A percentile compares a stretch with the other conserved stretches of the same genome.
Evolutionary conservation across 2,113 vertebrate species (phyloP).

Genomic region (Protobothrops mucrosquamatus): DNA sequence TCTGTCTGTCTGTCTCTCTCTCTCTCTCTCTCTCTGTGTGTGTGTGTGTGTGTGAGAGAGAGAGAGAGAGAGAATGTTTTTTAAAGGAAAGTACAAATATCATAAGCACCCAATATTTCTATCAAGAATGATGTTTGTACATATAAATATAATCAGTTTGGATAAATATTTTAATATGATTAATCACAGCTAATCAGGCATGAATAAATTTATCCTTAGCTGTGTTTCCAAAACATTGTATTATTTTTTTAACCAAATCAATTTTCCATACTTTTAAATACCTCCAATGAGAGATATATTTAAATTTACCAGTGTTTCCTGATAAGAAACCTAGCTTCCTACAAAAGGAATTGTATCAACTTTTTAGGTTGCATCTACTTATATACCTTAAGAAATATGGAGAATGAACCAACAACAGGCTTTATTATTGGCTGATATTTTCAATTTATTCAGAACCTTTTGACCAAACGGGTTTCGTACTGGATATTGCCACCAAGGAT

Average conservation of each 20-base stretch:
- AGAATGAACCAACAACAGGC: not conserved
- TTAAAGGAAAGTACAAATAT: not conserved
- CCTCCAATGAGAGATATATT: not conserved
- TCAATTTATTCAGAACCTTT: not conserved
- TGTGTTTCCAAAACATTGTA: not conserved
- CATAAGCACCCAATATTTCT: not conserved
- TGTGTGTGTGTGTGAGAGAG: not conserved
- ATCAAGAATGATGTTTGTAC: not conserved
- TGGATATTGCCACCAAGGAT: not conserved
- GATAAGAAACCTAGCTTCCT: not conserved
- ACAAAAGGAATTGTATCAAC: not conserved
- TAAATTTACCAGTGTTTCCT: not conserved
- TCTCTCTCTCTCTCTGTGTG: not conserved
- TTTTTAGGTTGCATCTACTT: not conserved
- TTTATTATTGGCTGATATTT: not conserved
- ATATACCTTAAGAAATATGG: not conserved
- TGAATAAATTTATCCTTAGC: not conserved
- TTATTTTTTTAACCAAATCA: not conserved
- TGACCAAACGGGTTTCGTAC: not conserved
- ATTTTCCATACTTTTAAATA: not conserved
- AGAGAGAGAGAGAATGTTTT: not conserved
- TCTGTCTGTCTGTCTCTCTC: rapidly evolving
- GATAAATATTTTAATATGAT: not conserved
- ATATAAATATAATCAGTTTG: not conserved
- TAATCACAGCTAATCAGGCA: not conserved